Base-by-base conservation (phyloP, 1,140 invertebrate genomes). In the Drosophila micromelanica region DNA sequence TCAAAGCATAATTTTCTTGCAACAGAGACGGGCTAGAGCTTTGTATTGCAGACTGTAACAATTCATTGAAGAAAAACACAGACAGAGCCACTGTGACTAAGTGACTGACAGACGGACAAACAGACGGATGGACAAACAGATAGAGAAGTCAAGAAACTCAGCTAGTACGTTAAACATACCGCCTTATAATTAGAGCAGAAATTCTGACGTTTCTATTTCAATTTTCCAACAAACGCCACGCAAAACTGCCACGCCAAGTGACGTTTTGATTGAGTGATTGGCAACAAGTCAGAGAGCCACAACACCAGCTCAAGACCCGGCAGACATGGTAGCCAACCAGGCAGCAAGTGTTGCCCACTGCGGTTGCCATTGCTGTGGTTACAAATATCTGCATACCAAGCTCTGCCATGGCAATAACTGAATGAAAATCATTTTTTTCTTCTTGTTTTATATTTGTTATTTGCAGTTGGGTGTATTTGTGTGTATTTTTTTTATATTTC, bases 211-310 rank as follows among this genome's bases (percentile, higher is more conserved):
- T 91, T 91, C 90, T 90, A 91, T 91, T 91, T 91, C 90, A 91
- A 86, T 90, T 89, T 86, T 90, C 76, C 86, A 90, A 74, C 87
- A 86, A 86, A 86, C 78, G 76, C 78, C 80, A 89, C 84, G 84
- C 84, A 89, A 89, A 87, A 87, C 84, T 87, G 84, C 84, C 84
- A 87, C 84, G 84, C 85, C 80, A 86, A 91, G 85, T 91, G 90
- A 91, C 90, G 90, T 91, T 91, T 91, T 91, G 90, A 91, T 91
- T 91, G 90, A 91, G 90, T 91, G 90, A 91, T 91, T 91, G 90
- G 90, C 90, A 91, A 90, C 85, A 82, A 91, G 90, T 80, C 76
- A 63, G 69, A 74, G 79, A 59, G 57, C 65, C 57, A 62, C 23
- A 55, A 15, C 43, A 12, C 20, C 17, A 46, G 23, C 42, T 23